Evolutionary conservation across 2,797 vertebrate genomes (phyloP), one percentile per base, ranked within the genome.

Genomic region (Acanthornis magna): DNA sequence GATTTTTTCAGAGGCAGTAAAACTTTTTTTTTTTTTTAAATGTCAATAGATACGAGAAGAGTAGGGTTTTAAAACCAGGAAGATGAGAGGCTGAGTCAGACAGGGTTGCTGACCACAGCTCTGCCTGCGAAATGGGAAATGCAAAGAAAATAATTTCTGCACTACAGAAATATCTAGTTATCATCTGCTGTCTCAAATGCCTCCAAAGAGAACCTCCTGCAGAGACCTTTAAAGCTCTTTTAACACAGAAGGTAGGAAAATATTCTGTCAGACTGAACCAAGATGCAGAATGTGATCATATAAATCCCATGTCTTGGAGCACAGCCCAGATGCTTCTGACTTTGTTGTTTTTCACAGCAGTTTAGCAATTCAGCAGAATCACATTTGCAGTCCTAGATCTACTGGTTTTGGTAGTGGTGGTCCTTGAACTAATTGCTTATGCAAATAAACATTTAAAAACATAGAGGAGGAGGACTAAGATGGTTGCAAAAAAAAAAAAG

Each of bases 291-390:
- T 86, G 67, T 82, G 89, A 95, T 95, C 88, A 61, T 93, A 91
- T 91, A 96, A 95, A 94, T 96, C 94, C 93, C 20, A 11, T 51
- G 63, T 73, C 74, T 90, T 96, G 96, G 96, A 96, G 67, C 67
- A 62, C 27, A 92, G 96, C 95, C 94, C 94, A 88, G 94, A 78
- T 50, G 12, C 47, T 91, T 93, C 85, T 93, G 93, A 95, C 89
- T 96, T 93, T 66, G 91, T 92, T 96, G 65, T 65, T 94, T 96
- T 94, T 91, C 0, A 0, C 16, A 0, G n/a, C 73, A 88, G 91
- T 94, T 97, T 53, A 94, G 85, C 91, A 91, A 88, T 91, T 96
- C 89, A 95, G 91, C 89, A 93, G 89, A 94, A 96, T 91, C 77
- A 76, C 1, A 0, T 88, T 88, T 91, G 61, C 68, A 94, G 77